Conservation (phyloP, 2,113 vertebrate species). For the Passer montanus region DNA sequence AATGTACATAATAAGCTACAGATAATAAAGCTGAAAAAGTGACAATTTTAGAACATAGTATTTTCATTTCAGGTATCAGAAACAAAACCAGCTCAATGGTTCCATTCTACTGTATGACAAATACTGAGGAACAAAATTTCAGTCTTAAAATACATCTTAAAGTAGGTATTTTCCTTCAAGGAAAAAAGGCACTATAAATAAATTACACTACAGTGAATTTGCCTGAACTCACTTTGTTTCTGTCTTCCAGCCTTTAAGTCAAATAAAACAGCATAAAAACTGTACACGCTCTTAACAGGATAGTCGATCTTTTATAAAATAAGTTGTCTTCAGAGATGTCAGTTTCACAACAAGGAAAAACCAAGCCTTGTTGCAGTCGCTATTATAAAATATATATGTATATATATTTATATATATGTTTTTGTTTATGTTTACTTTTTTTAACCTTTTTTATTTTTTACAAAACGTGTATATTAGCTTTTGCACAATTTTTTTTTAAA, state of each 20-base stretch:
- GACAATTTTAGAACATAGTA: slow-evolving; percentile 78
- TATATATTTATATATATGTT: slow-evolving; percentile 72
- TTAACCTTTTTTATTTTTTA: slow-evolving; percentile 80
- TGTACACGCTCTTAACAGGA: slow-evolving; percentile 84
- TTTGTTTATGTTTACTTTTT: slow-evolving; percentile 73
- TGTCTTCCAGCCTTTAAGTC: slow-evolving; percentile 95
- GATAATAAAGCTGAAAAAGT: slow-evolving; percentile 82
- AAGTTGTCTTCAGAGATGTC: slow-evolving; percentile 84
- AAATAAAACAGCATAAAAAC: slow-evolving; percentile 87
- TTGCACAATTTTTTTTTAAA: slow-evolving; percentile 77
- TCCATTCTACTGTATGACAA: slow-evolving; percentile 92
- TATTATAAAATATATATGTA: slow-evolving; percentile 86
- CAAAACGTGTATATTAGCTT: slow-evolving; percentile 83
- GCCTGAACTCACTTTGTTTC: slow-evolving; percentile 97
- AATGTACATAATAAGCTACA: slow-evolving; percentile 84
- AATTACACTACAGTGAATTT: slow-evolving; percentile 99
- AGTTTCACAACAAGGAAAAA: slow-evolving; percentile 86
- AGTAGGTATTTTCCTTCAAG: slow-evolving; percentile 98
- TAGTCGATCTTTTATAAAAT: slow-evolving; percentile 85
- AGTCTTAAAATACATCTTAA: slow-evolving; percentile 96
- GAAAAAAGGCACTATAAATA: slow-evolving; percentile 99
- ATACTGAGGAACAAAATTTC: slow-evolving; percentile 95
- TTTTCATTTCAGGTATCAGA: slow-evolving; percentile 89
- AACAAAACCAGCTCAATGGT: slow-evolving; percentile 89
- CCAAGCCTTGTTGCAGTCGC: slow-evolving; percentile 82